Percentiles rank a stretch among this genome's conserved stretches.
Conservation (phyloP, 2,797 vertebrate species). For the Ara ararauna region DNA sequence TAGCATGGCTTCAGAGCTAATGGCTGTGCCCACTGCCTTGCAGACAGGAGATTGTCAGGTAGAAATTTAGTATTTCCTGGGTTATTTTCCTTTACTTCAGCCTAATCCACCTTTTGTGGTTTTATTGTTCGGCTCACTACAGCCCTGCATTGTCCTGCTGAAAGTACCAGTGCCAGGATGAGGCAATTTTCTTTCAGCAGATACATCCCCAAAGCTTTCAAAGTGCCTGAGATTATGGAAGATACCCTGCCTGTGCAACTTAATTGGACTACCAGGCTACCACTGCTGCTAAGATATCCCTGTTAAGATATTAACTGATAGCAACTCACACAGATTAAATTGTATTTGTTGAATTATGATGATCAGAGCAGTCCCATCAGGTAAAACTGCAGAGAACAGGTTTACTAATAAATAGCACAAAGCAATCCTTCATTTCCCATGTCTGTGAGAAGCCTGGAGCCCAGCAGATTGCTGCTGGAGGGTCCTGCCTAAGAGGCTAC, state of each 20-base stretch:
- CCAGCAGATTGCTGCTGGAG: constrained; percentile 13
- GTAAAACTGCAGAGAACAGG: background rate
- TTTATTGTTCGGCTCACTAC: background rate
- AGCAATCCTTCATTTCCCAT: constrained; percentile 12
- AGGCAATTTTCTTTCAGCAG: constrained; percentile 14
- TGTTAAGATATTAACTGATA: background rate
- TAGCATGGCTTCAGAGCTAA: background rate
- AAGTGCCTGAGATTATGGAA: constrained; percentile 20
- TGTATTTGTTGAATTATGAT: background rate
- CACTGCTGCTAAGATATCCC: background rate
- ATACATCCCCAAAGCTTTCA: background rate
- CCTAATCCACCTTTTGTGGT: background rate
- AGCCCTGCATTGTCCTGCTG: background rate
- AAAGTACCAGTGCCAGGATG: background rate
- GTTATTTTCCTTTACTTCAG: background rate
- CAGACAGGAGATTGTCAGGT: background rate
- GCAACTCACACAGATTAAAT: background rate
- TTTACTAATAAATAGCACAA: constrained; percentile 15
- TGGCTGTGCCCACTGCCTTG: background rate
- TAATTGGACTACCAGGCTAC: background rate
- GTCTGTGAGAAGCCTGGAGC: background rate
- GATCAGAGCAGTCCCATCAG: background rate
- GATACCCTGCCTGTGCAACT: background rate
- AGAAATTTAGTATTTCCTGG: background rate
- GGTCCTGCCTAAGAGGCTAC: constrained; percentile 6